phyloP scores from a whole-genome alignment of 1,140 invertebrate species.

The Papilio helenus region DNA sequence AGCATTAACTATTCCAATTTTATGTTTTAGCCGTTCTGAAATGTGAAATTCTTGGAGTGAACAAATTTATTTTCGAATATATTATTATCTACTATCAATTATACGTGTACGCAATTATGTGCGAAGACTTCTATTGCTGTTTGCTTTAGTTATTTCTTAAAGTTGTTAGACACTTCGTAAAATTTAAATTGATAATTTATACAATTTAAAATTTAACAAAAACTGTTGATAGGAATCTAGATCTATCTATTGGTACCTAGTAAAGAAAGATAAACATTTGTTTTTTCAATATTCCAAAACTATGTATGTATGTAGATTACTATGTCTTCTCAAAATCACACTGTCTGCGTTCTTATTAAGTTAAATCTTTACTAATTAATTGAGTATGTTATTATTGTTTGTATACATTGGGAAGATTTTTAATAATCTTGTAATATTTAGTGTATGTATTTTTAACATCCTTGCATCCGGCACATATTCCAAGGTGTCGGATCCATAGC shows the following conservation, averaged over 20 bases:
- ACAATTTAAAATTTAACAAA: neutral
- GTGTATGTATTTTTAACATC: neutral
- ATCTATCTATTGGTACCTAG: too few species aligned
- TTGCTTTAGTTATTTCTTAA: neutral
- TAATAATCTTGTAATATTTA: too few species aligned
- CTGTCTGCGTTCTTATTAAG: too few species aligned
- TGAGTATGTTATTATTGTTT: too few species aligned
- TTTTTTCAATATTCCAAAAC: too few species aligned
- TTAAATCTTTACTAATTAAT: too few species aligned
- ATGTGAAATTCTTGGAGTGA: slow-evolving; percentile 65
- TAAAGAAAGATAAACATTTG: too few species aligned
- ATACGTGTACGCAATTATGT: neutral
- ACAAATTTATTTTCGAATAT: slow-evolving; percentile 60
- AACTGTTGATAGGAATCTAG: too few species aligned
- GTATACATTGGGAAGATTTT: too few species aligned
- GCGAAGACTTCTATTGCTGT: neutral
- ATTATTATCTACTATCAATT: slow-evolving; percentile 63
- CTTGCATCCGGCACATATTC: slow-evolving; percentile 23
- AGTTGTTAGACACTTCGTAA: neutral
- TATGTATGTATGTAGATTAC: too few species aligned
- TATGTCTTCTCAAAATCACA: too few species aligned
- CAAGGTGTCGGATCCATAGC: slow-evolving; percentile 47
- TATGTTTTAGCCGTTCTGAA: slow-evolving; percentile 68
- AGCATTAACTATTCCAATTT: slow-evolving; percentile 79
- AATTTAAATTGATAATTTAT: neutral